Percentiles rank a stretch among this genome's conserved stretches.
Evolutionary conservation across 2,797 vertebrate genomes (phyloP).

Genomic region (Remorina albescens): DNA sequence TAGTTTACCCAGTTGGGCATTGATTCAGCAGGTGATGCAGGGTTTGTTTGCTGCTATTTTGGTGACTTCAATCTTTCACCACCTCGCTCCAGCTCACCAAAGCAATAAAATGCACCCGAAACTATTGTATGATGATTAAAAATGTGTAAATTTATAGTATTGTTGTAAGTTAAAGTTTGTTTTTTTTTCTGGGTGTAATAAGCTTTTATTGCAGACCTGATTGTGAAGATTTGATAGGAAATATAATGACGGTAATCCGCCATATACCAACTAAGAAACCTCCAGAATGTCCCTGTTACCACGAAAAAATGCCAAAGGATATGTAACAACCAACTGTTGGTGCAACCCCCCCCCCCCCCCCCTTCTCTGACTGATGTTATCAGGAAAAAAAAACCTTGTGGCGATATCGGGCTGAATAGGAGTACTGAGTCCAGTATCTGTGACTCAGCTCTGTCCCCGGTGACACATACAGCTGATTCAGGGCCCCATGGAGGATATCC

Average conservation of each 20-base stretch:
- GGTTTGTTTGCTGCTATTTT: slow-evolving; percentile 8
- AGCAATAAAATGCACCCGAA: background rate
- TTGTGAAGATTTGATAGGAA: slow-evolving; percentile 1
- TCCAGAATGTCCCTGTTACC: too few relatives aligned
- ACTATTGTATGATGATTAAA: background rate
- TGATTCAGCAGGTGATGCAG: slow-evolving; percentile 10
- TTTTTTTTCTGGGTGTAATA: background rate
- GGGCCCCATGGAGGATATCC: too few relatives aligned
- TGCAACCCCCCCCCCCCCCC: too few relatives aligned
- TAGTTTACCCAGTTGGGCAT: slow-evolving; percentile 30
- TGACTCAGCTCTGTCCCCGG: too few relatives aligned
- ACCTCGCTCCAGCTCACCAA: background rate
- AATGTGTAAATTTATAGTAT: background rate
- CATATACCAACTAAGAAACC: too few relatives aligned
- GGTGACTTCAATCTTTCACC: slow-evolving; percentile 7
- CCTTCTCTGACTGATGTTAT: too few relatives aligned
- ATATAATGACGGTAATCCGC: background rate
- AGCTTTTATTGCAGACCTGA: background rate
- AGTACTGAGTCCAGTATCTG: too few relatives aligned
- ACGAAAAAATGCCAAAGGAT: too few relatives aligned
- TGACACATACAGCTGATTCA: too few relatives aligned
- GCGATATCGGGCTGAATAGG: too few relatives aligned
- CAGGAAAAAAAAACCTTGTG: too few relatives aligned
- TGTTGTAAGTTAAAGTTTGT: background rate
- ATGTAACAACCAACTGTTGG: too few relatives aligned